A percentile compares a stretch with the other conserved stretches of the same genome.
Evolutionary conservation across 2,888 invertebrate genomes (phyloP).

Genomic region (Scaptomyza cyrtandrae): DNA sequence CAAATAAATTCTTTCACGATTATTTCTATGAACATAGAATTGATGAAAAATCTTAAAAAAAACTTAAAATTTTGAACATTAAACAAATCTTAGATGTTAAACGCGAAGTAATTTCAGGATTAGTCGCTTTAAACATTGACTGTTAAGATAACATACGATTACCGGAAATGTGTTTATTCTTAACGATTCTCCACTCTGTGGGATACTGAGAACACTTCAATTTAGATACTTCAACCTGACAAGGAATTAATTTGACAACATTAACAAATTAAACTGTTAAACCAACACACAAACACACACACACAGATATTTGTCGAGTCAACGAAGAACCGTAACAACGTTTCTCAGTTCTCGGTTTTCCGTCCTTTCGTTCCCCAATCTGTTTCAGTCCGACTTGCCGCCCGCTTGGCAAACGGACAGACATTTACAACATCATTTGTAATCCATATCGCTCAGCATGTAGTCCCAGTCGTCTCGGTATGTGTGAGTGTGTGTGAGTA

Average conservation of each 20-base stretch:
- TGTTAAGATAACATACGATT: neutral
- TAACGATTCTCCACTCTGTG: conserved; percentile 31
- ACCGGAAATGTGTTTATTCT: neutral
- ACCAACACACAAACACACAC: conserved; percentile 44
- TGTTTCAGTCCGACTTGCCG: conserved; percentile 24
- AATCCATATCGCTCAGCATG: conserved; percentile 79
- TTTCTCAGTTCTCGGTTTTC: conserved; percentile 11
- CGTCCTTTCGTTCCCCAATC: conserved; percentile 30
- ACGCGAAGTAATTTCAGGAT: neutral
- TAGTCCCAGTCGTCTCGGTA: conserved; percentile 59
- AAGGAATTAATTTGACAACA: conserved; percentile 82
- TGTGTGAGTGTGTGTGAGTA: conserved; percentile 25
- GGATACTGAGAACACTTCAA: conserved; percentile 44
- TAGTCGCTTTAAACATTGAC: neutral
- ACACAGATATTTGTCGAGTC: conserved; percentile 38
- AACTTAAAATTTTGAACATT: too few relatives aligned
- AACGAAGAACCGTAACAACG: conserved; percentile 50
- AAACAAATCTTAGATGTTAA: neutral
- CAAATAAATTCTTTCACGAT: too few relatives aligned
- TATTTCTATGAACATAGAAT: too few relatives aligned
- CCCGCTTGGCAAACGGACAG: conserved; percentile 45
- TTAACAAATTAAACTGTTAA: conserved; percentile 83
- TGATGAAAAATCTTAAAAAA: too few relatives aligned
- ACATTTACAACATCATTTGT: conserved; percentile 82
- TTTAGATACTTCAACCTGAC: conserved; percentile 53